These are phyloP conservation scores for Mesoclemmys tuberculata DNA, from an alignment of 2,113 vertebrate species.

Conservation along the genomic window DNA sequence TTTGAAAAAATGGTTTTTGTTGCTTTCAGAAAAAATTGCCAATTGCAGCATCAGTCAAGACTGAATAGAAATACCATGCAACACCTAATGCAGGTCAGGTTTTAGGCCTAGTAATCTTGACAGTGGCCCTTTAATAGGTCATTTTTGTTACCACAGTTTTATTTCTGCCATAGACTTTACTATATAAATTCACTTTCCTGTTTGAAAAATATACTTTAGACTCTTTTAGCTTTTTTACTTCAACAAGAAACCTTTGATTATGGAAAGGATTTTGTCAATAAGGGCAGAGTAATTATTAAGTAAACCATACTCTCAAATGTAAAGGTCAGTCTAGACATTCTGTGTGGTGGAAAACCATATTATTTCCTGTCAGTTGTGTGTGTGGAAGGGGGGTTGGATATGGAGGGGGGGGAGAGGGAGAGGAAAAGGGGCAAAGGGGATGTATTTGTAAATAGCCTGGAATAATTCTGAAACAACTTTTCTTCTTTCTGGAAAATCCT, in stretches of 20 bases:
- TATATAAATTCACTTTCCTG: slow-evolving; percentile 55
- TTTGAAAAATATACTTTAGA: slow-evolving; percentile 58
- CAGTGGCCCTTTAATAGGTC: slow-evolving; percentile 52
- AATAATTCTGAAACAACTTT: background rate
- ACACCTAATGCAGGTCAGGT: slow-evolving; percentile 47
- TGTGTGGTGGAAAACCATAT: slow-evolving; percentile 14
- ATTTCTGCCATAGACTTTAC: slow-evolving; percentile 47
- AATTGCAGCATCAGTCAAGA: slow-evolving; percentile 26
- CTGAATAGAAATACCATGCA: slow-evolving; percentile 54
- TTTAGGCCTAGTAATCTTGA: slow-evolving; percentile 33
- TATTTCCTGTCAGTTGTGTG: background rate
- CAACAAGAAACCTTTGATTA: slow-evolving; percentile 34
- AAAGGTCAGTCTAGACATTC: slow-evolving; percentile 43
- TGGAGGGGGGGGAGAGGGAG: background rate
- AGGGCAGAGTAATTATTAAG: slow-evolving; percentile 46
- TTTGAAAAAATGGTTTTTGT: slow-evolving; percentile 6
- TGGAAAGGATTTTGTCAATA: slow-evolving; percentile 62
- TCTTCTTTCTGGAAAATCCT: background rate
- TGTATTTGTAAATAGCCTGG: background rate
- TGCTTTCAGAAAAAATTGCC: slow-evolving; percentile 24
- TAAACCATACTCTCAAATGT: slow-evolving; percentile 43
- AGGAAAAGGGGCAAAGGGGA: background rate
- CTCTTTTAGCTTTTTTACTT: slow-evolving; percentile 55
- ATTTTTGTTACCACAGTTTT: slow-evolving; percentile 60
- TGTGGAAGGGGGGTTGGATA: background rate